These are phyloP conservation scores for Carassius gibelio DNA, from an alignment of 2,113 vertebrate genomes.

Conservation along the genomic window DNA sequence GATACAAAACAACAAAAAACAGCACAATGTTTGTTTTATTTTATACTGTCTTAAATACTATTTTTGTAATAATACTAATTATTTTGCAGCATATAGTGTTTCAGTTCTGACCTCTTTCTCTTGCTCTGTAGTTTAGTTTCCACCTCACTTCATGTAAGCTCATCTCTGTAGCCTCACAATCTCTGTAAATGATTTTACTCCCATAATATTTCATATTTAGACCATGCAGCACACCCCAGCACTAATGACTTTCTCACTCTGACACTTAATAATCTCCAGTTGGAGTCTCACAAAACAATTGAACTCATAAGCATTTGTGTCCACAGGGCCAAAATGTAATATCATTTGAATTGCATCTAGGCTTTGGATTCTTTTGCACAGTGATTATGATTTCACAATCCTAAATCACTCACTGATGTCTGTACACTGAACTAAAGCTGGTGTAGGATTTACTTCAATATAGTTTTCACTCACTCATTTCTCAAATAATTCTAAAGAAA, in stretches of 20 bases:
- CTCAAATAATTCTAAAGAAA: too few relatives aligned
- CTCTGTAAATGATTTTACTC: not conserved
- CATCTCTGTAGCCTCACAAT: slow-evolving; percentile 50
- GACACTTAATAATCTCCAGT: slow-evolving; percentile 9
- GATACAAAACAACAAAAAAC: not conserved
- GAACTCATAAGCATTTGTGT: too few relatives aligned
- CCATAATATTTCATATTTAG: not conserved
- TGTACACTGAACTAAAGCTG: not conserved
- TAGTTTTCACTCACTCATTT: too few relatives aligned
- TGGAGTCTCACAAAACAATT: slow-evolving; percentile 15
- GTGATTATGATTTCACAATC: not conserved
- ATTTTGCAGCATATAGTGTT: not conserved
- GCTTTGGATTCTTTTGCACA: not conserved
- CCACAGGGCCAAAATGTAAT: too few relatives aligned
- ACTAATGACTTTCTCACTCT: slow-evolving; percentile 38
- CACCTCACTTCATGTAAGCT: slow-evolving; percentile 27
- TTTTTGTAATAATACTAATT: not conserved
- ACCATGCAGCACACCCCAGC: slow-evolving; percentile 44
- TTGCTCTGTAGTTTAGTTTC: not conserved
- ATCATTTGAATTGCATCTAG: slow-evolving; percentile 2
- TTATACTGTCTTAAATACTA: not conserved
- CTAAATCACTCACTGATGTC: not conserved
- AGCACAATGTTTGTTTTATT: too few relatives aligned
- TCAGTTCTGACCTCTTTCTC: slow-evolving; percentile 29
- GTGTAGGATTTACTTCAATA: too few relatives aligned